These are phyloP conservation scores for Amphipyra tragopoginis DNA, from an alignment of 2,888 invertebrate species.

Conservation along the genomic window DNA sequence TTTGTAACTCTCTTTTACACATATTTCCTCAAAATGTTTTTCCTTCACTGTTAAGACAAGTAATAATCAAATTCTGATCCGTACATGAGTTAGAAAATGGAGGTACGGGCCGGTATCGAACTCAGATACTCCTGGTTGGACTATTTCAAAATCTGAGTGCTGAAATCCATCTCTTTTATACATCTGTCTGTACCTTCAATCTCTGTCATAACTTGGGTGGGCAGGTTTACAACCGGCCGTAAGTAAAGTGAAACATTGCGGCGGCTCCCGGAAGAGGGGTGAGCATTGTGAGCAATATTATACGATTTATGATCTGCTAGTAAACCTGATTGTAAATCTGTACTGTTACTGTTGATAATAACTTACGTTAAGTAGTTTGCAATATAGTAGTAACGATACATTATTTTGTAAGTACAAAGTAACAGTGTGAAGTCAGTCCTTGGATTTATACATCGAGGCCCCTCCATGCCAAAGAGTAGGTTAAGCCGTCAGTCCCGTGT, in stretches of 20 bases:
- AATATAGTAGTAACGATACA: not conserved
- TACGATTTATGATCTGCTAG: slow-evolving; percentile 60
- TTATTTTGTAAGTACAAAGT: no score
- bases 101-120: no score
- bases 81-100: no score
- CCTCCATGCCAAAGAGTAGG: no score
- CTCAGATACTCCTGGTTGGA: no score
- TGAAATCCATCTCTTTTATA: not conserved
- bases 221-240: slow-evolving; percentile 45
- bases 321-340: slow-evolving; percentile 61
- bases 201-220: slow-evolving; percentile 32
- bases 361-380: slow-evolving; percentile 23
- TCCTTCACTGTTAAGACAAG: no score
- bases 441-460: no score
- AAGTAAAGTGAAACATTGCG: slow-evolving; percentile 47
- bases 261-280: slow-evolving; percentile 58
- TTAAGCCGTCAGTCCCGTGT: no score
- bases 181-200: slow-evolving; percentile 12
- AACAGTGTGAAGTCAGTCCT: no score
- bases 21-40: no score
- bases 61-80: no score
- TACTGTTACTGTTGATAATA: slow-evolving; percentile 41
- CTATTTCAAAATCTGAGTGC: not conserved
- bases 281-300: slow-evolving; percentile 31
- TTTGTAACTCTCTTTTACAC: not conserved